These are phyloP conservation scores for Orycteropus afer DNA, from an alignment of 2,113 vertebrate genomes.

Conservation along the genomic window DNA sequence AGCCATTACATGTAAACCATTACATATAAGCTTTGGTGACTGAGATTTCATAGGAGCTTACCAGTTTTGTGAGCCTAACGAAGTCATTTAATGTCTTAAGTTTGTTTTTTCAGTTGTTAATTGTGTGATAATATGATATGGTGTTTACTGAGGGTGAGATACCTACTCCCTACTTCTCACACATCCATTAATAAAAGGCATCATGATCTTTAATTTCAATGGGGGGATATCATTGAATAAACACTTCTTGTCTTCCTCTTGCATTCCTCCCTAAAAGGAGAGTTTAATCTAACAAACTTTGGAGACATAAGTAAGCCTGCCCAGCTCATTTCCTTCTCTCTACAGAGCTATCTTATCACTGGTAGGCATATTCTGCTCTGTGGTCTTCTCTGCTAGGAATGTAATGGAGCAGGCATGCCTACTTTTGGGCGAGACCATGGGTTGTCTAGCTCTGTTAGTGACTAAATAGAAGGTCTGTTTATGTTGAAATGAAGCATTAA, in stretches of 20 bases:
- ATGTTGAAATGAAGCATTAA: neutral
- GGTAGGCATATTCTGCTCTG: neutral
- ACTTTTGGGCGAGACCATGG: neutral
- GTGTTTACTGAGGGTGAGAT: fast-evolving
- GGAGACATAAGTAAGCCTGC: neutral
- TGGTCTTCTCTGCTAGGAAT: neutral
- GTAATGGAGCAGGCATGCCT: neutral
- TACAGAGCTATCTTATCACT: neutral
- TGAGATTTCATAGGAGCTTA: neutral
- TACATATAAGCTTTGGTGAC: neutral
- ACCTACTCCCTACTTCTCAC: neutral
- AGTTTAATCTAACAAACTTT: neutral
- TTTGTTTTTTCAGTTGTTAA: neutral
- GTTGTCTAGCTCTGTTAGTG: neutral
- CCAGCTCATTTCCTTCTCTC: neutral
- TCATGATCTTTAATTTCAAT: neutral
- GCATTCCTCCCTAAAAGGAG: neutral
- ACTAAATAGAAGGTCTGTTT: neutral
- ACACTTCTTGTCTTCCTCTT: neutral
- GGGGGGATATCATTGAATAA: neutral
- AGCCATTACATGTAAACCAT: neutral
- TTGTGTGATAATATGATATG: neutral
- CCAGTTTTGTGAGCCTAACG: neutral
- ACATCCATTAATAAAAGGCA: neutral
- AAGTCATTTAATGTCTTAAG: neutral